A percentile compares a stretch with the other conserved stretches of the same genome.
Conservation (phyloP, 2,113 vertebrate genomes). For the Struthidea cinerea region DNA sequence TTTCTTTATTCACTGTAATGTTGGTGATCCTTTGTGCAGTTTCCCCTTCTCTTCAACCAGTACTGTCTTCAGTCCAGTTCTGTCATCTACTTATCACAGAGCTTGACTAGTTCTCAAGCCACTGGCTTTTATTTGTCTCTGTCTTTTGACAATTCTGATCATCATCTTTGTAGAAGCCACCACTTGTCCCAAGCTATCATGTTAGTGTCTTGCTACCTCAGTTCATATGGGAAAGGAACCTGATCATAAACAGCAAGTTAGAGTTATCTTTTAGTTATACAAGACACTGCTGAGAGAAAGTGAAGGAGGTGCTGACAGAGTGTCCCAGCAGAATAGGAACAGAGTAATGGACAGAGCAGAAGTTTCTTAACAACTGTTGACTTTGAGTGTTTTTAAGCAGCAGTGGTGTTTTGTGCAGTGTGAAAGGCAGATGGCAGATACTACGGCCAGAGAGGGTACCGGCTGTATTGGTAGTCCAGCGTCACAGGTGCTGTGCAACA, state of each 20-base stretch:
- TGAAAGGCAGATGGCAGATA: neutral
- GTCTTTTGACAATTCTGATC: neutral
- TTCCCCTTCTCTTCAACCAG: neutral
- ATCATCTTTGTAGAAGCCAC: neutral
- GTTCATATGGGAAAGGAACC: neutral
- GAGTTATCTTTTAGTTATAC: neutral
- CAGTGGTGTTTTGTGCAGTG: neutral
- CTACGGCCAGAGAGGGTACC: neutral
- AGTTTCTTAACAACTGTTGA: neutral
- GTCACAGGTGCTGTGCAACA: neutral
- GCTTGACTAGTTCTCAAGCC: neutral
- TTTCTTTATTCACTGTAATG: neutral
- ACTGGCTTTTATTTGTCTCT: neutral
- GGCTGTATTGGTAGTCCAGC: fast-evolving
- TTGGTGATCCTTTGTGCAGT: neutral
- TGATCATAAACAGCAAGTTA: neutral
- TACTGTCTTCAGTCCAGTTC: neutral
- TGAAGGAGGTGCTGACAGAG: neutral
- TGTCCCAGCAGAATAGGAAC: neutral
- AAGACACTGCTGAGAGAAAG: neutral
- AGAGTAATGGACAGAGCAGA: neutral
- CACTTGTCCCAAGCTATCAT: neutral
- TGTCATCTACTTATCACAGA: neutral
- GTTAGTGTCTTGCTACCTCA: neutral
- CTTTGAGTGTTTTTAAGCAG: neutral